Evolutionary conservation across 2,797 vertebrate genomes (phyloP), one percentile per base, ranked within the genome.

Genomic region (Chelon auratus): DNA sequence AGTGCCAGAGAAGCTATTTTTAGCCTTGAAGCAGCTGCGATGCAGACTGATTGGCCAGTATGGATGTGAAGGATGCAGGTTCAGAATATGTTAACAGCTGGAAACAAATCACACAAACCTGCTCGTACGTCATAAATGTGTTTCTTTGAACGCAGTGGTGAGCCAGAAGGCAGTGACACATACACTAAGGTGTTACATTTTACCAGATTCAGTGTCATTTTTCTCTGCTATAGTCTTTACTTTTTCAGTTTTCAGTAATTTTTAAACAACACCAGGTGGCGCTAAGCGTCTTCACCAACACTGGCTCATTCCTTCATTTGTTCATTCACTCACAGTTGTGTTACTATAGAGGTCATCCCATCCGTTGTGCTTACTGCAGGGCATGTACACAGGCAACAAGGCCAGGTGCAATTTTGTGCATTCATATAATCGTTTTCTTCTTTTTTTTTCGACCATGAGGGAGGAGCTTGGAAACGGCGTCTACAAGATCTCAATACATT

Each of bases 1-100:
- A 92, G 86, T 87, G 78, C 36, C 66, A 73, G 68, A 47, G 74
- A 72, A 24, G 87, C 86, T 94, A 94, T 94, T 93, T 93, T 90
- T 92, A 92, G 91, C 73, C 24, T 5, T 0, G 12, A 69, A 76
- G 84, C 85, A 81, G 87, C 84, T 84, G 85, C 56, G 37, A 74
- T 75, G 69, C 81, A 83, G 74, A 85, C 80, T 72, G 84, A 91
- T 83, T 89, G 86, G 80, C 77, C 79, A 66, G 24, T 40, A 60
- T 80, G 70, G 62, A 74, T 58, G 52, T 59, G 54, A 77, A 77
- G 78, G 78, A 68, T 83, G 50, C 57, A 67, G 69, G 58, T 80
- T 81, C 55, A 76, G 78, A 76, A 83, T 68, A 68, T 42, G 78
- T 71, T 58, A 82, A 78, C 59, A 73, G 58, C 65, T 70, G 64